Evolutionary conservation across 2,797 vertebrate genomes (phyloP).

Genomic region (Poecile montanus): DNA sequence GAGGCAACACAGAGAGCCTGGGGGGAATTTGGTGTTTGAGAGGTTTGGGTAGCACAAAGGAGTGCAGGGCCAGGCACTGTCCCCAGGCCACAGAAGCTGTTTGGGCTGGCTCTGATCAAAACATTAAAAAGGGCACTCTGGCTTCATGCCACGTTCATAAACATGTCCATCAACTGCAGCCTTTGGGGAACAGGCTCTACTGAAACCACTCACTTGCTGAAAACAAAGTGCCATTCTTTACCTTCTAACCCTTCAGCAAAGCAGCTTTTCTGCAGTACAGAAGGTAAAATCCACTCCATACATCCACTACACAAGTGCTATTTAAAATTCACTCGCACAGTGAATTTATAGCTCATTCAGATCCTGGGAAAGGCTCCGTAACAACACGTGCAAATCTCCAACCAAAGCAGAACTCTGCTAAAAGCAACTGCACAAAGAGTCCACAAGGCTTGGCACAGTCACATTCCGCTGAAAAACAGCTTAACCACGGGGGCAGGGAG

Average conservation of each 20-base stretch:
- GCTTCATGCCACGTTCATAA: neutral
- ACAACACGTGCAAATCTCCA: neutral
- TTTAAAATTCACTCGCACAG: neutral
- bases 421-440: neutral
- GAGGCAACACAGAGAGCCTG: neutral
- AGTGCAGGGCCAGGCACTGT: fast-evolving
- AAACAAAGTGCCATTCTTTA: conserved; percentile 14
- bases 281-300: neutral
- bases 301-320: neutral
- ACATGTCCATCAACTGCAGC: neutral
- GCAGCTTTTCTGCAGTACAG: neutral
- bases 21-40: neutral
- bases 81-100: neutral
- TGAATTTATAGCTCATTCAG: neutral
- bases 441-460: neutral
- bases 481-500: neutral
- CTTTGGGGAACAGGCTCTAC: neutral
- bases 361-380: neutral
- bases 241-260: neutral
- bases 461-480: neutral
- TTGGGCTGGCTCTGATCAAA: neutral
- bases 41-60: neutral
- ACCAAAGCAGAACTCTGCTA: neutral
- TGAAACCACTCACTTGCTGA: neutral
- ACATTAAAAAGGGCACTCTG: neutral